phyloP scores from a whole-genome alignment of 1,140 invertebrate genomes.

The Argopecten irradians region DNA sequence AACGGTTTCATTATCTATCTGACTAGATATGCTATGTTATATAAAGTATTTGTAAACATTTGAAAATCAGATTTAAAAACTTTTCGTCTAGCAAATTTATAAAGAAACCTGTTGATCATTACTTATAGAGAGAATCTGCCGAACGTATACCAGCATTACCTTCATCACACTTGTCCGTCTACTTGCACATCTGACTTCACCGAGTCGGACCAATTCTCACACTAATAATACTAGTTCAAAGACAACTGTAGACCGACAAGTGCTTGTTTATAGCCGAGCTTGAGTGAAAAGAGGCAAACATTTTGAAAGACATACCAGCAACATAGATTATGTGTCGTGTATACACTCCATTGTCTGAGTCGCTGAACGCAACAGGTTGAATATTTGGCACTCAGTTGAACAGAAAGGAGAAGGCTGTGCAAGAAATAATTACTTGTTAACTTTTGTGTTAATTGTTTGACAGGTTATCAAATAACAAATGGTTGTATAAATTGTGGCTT shows the following conservation, averaged over 20 bases:
- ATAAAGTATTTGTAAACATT: too few species aligned
- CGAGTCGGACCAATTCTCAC: slow-evolving; percentile 13
- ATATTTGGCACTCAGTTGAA: background rate
- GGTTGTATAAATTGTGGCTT: too few species aligned
- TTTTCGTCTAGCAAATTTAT: too few species aligned
- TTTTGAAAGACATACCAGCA: slow-evolving; percentile 3
- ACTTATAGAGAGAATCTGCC: background rate
- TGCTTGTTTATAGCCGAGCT: background rate
- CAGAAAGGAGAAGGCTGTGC: background rate
- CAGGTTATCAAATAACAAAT: too few species aligned
- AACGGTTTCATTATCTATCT: too few species aligned
- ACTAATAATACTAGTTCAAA: slow-evolving; percentile 10
- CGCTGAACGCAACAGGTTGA: background rate
- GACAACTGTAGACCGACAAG: background rate
- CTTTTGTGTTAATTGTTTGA: background rate
- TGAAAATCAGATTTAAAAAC: too few species aligned
- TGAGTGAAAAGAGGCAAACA: slow-evolving; percentile 4
- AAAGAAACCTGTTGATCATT: background rate
- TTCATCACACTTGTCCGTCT: background rate
- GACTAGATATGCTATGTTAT: background rate
- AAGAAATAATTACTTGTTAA: background rate
- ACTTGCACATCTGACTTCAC: background rate
- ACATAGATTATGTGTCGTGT: background rate
- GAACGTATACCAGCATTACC: background rate
- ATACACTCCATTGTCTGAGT: background rate